phyloP scores from a whole-genome alignment of 2,797 vertebrate species.

The Micrastur ruficollis region DNA sequence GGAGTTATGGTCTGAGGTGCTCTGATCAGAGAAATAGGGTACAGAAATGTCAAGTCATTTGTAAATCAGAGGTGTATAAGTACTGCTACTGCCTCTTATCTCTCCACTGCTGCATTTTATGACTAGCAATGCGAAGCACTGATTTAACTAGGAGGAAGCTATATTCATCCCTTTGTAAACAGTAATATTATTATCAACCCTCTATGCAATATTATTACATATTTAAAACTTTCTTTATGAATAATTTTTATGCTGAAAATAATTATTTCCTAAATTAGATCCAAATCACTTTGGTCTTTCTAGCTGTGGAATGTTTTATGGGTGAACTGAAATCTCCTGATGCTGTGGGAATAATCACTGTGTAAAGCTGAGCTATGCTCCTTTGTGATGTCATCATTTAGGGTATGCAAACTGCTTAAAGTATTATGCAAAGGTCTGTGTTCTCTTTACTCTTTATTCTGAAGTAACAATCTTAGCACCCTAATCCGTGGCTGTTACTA shows the following conservation, averaged over 20 bases:
- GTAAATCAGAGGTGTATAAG: background rate
- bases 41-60: background rate
- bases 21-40: background rate
- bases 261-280: background rate
- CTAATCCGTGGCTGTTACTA: background rate
- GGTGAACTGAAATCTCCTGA: background rate
- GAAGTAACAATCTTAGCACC: background rate
- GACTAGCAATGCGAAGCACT: background rate
- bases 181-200: background rate
- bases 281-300: background rate
- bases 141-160: background rate
- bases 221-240: background rate
- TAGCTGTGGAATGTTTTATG: background rate
- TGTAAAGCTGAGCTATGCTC: background rate
- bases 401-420: background rate
- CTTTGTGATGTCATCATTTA: background rate
- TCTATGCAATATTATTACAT: background rate
- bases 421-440: background rate
- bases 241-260: background rate
- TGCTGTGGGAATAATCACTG: background rate
- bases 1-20: background rate
- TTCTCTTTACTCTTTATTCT: background rate
- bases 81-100: background rate
- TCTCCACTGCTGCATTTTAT: background rate
- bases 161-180: background rate